Evolutionary conservation across 2,888 invertebrate genomes (phyloP), one percentile per base, ranked within the genome.

Genomic region (Crematogaster levior): DNA sequence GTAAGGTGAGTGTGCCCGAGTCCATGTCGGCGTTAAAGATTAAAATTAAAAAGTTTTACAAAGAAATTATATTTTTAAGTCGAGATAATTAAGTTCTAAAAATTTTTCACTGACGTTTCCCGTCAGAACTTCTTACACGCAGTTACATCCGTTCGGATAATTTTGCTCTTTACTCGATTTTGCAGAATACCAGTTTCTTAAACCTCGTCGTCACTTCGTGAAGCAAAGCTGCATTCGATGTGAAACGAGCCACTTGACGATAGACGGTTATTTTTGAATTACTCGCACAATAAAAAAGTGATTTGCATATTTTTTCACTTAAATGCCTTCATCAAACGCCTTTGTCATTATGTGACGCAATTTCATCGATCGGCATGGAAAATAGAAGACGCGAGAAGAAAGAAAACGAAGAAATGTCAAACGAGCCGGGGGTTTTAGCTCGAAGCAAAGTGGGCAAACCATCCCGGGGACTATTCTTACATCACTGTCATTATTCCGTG

Each of bases 291-390:
- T 21, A 61, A 87, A 86, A 87, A 89, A 81, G 48, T 56, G 21
- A 81, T 83, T 83, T 65, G 80, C 83, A 83, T 83, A 72, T 58
- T 63, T 61, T 80, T 70, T 83, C 83, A 58, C 72, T 83, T 87
- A 89, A 81, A 87, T 85, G 81, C 81, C 83, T 89, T 83, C 83
- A 88, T 89, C 85, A 82, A 61, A 37, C 81, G 80, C 70, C 40
- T 68, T 46, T 70, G 82, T 84, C 87, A 70, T 89, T 89, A 87
- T 75, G 85, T 89, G 87, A 81, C 61, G 88, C 85, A 89, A 88
- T 85, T 86, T 84, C 85, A 86, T 81, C 85, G 86, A 79, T 70
- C 34, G 15, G 4, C 12, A 79, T 43, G 77, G 40, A 81, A 53
- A 75, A 81, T 77, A 53, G 21, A 27, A 51, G 58, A 53, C 53